Base-by-base conservation (phyloP, 1,140 invertebrate species). In the Saxidomus purpurata region DNA sequence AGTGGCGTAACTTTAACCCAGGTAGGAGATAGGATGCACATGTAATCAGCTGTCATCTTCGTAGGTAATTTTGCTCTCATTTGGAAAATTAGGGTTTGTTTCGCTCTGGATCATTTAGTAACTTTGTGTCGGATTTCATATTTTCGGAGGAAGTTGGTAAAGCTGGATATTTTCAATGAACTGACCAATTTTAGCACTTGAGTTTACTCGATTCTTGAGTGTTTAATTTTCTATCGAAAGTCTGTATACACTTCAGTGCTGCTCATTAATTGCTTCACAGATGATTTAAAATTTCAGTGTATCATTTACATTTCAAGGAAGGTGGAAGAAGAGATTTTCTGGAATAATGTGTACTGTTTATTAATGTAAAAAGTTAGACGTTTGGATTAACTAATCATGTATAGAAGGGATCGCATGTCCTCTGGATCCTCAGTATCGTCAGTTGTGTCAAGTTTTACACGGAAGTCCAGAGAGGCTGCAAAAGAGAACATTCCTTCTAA, bases 381-480 rank as follows among this genome's bases (percentile, higher is more conserved):
- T n/a, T n/a, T n/a, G n/a, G n/a, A n/a, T n/a, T n/a, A n/a, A n/a
- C n/a, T n/a, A 69, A 79, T 19, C 43, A 87, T 88, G 86, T 28
- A 69, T 88, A 34, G 86, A 52, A 43, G 86, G 28, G 86, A 88
- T 55, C 49, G 86, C 4, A 79, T 88, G 9, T 22, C 36, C 36
- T 88, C 86, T 52, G 86, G 85, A 40, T 80, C 77, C 22, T 81
- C 61, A 49, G 86, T 88, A 31, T 88, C 86, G 25, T 88, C 86
- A 52, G 86, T 88, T 1, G 77, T 88, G 31, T 88, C 86, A 8
- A 88, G 86, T 38, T 88, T 88, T 40, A 47, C 86, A 11, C 59
- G 63, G 28, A 88, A 88, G 34, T 80, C 86, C 11, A 40, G 63
- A 38, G 86, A 88, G 80, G 34, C 86, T 2, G 76, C 55, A 3